Evolutionary conservation across 2,797 vertebrate genomes (phyloP), one percentile per base, ranked within the genome.

Genomic region (Sebastiscus albofasciatus): DNA sequence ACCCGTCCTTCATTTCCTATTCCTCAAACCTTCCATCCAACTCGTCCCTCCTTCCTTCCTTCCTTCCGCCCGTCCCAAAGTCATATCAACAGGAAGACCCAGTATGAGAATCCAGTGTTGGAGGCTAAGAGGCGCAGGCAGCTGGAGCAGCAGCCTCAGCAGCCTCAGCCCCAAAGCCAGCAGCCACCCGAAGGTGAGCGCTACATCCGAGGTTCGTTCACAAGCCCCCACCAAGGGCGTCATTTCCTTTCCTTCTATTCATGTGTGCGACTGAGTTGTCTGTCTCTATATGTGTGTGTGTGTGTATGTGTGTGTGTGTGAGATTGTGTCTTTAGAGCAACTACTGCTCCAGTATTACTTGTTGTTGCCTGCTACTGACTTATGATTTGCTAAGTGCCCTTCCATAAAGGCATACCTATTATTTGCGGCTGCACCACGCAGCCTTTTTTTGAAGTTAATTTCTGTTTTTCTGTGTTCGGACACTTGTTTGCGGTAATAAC

Each of bases 31-130:
- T 42, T 46, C 42, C 42, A 46, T 46, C 42, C 36, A 13, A 13
- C 34, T 22, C 55, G 2, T 29, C 9, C 39, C 55, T 24, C 24
- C 24, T 24, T 24, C 24, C 24, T 24, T 73, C 60, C 42, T 46
- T 42, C 39, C 39, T 18, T 46, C 83, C 59, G 13, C 68, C 42
- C 2, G 1, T 34, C 89, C 83, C 77, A 39, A 91, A 99, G 98
- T 96, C 98, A 99, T 93, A 97, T 99, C 95, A 99, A 99, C 97
- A 96, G 98, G 93, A 99, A 99, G 96, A 99, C 99, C 2, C 99
- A 99, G 90, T 99, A 99, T 89, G 98, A 99, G 92, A 99, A 99
- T 90, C 99, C 99, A 1, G 93, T 99, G 89, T 90, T 99, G 82
- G 99, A 99, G 95, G 98, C 97, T 6, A 99, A 99, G 95, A 95